Evolutionary conservation across 2,888 invertebrate species (phyloP), one percentile per base, ranked within the genome.

Genomic region (Acrocyrtus sp.): DNA sequence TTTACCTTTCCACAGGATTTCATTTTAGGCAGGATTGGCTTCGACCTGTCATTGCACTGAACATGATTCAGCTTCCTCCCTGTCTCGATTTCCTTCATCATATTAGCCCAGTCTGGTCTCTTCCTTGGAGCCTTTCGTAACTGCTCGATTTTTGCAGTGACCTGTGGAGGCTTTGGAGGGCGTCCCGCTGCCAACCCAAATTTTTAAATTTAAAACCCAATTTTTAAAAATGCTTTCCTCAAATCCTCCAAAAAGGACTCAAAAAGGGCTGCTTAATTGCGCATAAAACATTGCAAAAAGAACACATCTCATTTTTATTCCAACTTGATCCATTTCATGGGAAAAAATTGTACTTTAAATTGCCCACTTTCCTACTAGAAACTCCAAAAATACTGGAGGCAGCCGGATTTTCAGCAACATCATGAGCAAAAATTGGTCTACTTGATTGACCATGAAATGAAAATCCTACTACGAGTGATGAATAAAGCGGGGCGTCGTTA

Each of bases 51-150:
- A 84, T 95, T 94, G 84, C 93, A 93, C 81, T 91, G 88, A 54
- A 95, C 93, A 83, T 94, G 91, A 82, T 90, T 91, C 77, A 95
- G 85, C 83, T 91, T 92, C 82, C 84, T 90, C 56, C 93, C 93
- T 77, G 26, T 43, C 41, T 81, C 77, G n/a, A 95, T 92, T 84
- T 95, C 95, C 84, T 94, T 94, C 90, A 95, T 92, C 91, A 95
- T 91, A 81, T 91, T 90, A 17, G 90, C 92, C 94, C 94, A 95
- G 83, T 95, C 95, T 1, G 75, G 75, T 41, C 75, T 21, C 53
- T 60, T 75, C 39, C 67, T 62, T 3, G 56, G 51, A 19, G 75
- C 89, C 86, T 83, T 94, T 94, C 56, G 56, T n/a, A 75, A 27
- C 47, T 45, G 43, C 12, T 75, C 75, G 8, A 75, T 53, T 54